Evolutionary conservation across 2,797 vertebrate genomes (phyloP), one percentile per base, ranked within the genome.

Genomic region (Helostoma temminkii): DNA sequence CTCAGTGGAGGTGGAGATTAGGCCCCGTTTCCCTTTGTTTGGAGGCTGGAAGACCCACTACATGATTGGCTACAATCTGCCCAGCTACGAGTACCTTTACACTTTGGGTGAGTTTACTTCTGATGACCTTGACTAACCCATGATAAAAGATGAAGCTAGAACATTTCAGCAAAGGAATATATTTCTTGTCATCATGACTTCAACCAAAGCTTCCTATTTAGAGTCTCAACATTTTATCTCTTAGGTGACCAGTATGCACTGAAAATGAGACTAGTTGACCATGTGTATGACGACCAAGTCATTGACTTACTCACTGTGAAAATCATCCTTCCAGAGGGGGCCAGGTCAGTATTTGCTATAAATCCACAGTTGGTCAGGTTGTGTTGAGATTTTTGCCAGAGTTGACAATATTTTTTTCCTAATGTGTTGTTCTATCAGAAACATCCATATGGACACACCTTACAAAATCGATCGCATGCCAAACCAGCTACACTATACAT

Each of bases 31-130:
- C 77, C 98, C 98, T 0, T 94, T 99, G 36, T 99, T 99, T 30
- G 98, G 98, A 14, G 98, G 98, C 22, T 99, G 98, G 98, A 99
- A 99, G 93, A 99, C 98, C 0, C 98, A 99, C 76, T 99, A 99
- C 75, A 96, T 98, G 26, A 94, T 99, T 0, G 98, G 98, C 66
- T 99, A 99, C 86, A 99, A 99, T 86, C 92, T 99, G 73, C 98
- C 98, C 30, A 99, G 98, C 93, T 99, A 99, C 0, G 98, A 99
- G 66, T 99, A 99, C 87, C 97, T 99, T 42, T 99, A 99, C 85
- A 99, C 96, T 36, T 88, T 98, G 6, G 98, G 98, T 99, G 61
- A 83, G 96, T 75, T 7, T 11, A 68, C 49, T 19, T 41, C 6
- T 56, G n/a, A 43, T 37, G 8, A 28, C 0, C 0, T 11, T 3